These are phyloP conservation scores for western clawed frog (Xenopus tropicalis) DNA, from an alignment of 2,113 vertebrate genomes.

Conservation along the genomic window DNA sequence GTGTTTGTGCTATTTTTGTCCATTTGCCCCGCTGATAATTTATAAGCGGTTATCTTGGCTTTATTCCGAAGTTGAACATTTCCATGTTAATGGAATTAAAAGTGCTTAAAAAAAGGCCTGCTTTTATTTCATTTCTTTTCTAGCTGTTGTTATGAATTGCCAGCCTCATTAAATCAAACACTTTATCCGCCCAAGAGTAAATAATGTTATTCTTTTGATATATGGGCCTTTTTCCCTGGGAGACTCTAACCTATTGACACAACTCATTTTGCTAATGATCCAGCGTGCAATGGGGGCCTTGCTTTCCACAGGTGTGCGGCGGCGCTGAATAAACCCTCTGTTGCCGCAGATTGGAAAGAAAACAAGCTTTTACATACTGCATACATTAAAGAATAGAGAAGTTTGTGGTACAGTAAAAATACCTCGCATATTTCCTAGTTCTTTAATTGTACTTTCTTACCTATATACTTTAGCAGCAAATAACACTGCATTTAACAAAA, in stretches of 20 bases:
- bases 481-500: slow-evolving; percentile 41
- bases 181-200: slow-evolving; percentile 42
- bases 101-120: neutral
- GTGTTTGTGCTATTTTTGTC: neutral
- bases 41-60: neutral
- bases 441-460: slow-evolving; percentile 20
- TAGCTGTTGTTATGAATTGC: slow-evolving; percentile 28
- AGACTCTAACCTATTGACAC: slow-evolving; percentile 37
- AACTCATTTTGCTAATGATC: slow-evolving; percentile 42
- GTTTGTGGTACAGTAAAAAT: slow-evolving; percentile 17
- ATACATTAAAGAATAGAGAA: slow-evolving; percentile 26
- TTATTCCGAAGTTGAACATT: neutral
- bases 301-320: slow-evolving; percentile 39
- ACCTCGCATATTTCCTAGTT: slow-evolving; percentile 7
- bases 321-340: slow-evolving; percentile 40
- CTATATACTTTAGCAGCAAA: slow-evolving; percentile 14
- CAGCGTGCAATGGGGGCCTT: slow-evolving; percentile 37
- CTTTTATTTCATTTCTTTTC: slow-evolving; percentile 22
- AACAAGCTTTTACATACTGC: slow-evolving; percentile 21
- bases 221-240: slow-evolving; percentile 34
- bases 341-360: slow-evolving; percentile 11
- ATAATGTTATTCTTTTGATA: slow-evolving; percentile 47
- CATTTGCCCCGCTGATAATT: neutral
- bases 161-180: slow-evolving; percentile 42
- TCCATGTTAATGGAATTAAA: slow-evolving; percentile 3